A percentile compares a stretch with the other conserved stretches of the same genome.
Evolutionary conservation across 2,797 vertebrate species (phyloP).

Genomic region (Anabas testudineus): DNA sequence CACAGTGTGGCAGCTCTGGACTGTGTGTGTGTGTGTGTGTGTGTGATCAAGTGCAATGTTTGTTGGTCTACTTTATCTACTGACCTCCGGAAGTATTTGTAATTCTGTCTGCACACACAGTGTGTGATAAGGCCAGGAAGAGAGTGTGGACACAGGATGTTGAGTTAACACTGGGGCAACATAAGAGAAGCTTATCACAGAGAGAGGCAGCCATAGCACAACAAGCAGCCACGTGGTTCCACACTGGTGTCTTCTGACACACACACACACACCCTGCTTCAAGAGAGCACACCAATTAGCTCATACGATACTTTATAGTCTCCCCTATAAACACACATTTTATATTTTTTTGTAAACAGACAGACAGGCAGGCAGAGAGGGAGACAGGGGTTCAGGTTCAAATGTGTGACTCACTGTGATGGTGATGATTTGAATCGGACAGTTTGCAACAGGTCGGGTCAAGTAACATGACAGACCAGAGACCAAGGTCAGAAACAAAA

Average conservation of each 20-base stretch:
- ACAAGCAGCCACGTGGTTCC: constrained; percentile 48
- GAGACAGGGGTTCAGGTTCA: not conserved
- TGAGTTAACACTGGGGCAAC: constrained; percentile 69
- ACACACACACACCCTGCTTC: constrained; percentile 23
- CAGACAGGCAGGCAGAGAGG: too few relatives aligned
- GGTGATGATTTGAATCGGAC: constrained; percentile 24
- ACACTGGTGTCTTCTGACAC: constrained; percentile 24
- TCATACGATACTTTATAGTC: not conserved
- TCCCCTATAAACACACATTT: not conserved
- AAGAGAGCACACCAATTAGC: not conserved
- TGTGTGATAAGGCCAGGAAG: constrained; percentile 71
- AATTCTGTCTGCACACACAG: constrained; percentile 73
- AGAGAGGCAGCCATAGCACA: constrained; percentile 42
- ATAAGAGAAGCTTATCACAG: constrained; percentile 63
- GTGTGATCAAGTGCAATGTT: constrained; percentile 30
- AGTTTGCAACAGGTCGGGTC: constrained; percentile 64
- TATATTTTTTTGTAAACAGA: too few relatives aligned
- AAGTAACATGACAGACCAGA: constrained; percentile 50
- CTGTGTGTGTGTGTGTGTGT: not conserved
- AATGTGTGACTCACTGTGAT: constrained; percentile 12
- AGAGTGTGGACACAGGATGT: constrained; percentile 76
- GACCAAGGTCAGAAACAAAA: constrained; percentile 32
- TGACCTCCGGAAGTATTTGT: constrained; percentile 82
- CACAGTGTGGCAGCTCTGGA: constrained; percentile 5
- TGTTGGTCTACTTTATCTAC: constrained; percentile 71